Conservation (phyloP, 2,888 invertebrate genomes). For the Nematopogon swammerdamellus region DNA sequence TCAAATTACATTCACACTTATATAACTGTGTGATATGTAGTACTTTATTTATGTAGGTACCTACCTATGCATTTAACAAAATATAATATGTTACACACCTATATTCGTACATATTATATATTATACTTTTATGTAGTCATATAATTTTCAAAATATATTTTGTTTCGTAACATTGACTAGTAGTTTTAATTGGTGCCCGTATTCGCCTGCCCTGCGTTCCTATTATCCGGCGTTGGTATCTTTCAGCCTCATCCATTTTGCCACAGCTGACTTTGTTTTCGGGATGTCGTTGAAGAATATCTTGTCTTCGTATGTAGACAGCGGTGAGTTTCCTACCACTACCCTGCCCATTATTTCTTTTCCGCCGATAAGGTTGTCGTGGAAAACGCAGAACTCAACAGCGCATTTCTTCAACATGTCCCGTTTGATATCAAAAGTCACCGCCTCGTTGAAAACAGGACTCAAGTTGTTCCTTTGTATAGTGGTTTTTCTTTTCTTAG, state of each 20-base stretch:
- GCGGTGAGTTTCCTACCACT: slow-evolving; percentile 42
- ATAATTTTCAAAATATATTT: too few species aligned
- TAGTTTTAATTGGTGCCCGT: background rate
- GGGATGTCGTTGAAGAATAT: slow-evolving; percentile 55
- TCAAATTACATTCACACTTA: too few species aligned
- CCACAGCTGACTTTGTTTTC: slow-evolving; percentile 54
- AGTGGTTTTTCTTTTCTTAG: slow-evolving; percentile 49
- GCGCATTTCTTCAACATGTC: slow-evolving; percentile 52
- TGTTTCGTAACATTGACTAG: background rate
- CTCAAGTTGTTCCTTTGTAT: slow-evolving; percentile 39
- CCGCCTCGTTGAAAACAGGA: slow-evolving; percentile 51
- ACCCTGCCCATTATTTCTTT: slow-evolving; percentile 52
- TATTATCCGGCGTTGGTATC: slow-evolving; percentile 18
- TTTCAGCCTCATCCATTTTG: slow-evolving; percentile 55
- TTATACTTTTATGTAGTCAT: too few species aligned
- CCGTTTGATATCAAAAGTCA: slow-evolving; percentile 43
- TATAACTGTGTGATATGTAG: too few species aligned
- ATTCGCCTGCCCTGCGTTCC: too few species aligned
- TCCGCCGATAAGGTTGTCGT: slow-evolving; percentile 58
- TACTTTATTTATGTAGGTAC: too few species aligned
- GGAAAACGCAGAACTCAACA: slow-evolving; percentile 58
- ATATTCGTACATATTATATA: too few species aligned
- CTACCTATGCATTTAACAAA: too few species aligned
- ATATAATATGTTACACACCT: too few species aligned
- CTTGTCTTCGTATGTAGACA: slow-evolving; percentile 37